These are phyloP conservation scores for Pelosia muscerda DNA, from an alignment of 2,888 invertebrate genomes.

Conservation along the genomic window DNA sequence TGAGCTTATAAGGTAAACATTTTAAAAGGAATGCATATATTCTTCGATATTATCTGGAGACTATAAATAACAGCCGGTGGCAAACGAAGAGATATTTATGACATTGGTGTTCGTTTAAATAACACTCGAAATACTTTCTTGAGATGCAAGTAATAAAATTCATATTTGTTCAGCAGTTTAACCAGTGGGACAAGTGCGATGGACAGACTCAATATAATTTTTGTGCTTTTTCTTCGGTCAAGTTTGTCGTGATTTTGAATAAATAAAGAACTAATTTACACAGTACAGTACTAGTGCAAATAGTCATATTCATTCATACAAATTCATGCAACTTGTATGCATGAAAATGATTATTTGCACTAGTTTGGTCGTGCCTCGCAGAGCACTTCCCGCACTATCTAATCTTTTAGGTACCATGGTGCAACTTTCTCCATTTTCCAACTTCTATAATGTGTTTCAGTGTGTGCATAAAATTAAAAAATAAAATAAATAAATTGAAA, in stretches of 20 bases:
- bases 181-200: not conserved
- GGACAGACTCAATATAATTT: not conserved
- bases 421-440: too few species aligned
- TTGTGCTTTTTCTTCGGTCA: not conserved
- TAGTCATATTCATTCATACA: too few species aligned
- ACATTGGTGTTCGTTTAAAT: not conserved
- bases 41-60: conserved; percentile 12
- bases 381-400: too few species aligned
- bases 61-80: conserved; percentile 13
- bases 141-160: not conserved
- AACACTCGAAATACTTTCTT: conserved; percentile 7
- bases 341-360: too few species aligned
- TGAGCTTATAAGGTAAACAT: conserved; percentile 22
- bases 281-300: too few species aligned
- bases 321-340: too few species aligned
- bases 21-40: conserved; percentile 17
- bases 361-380: too few species aligned
- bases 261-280: not conserved
- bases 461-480: too few species aligned
- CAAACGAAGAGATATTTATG: conserved; percentile 14
- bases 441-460: too few species aligned
- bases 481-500: too few species aligned
- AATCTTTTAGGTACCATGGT: too few species aligned
- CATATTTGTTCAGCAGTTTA: not conserved
- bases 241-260: not conserved